Conservation (phyloP, 2,888 invertebrate genomes). For the Oxystoma pomonae region DNA sequence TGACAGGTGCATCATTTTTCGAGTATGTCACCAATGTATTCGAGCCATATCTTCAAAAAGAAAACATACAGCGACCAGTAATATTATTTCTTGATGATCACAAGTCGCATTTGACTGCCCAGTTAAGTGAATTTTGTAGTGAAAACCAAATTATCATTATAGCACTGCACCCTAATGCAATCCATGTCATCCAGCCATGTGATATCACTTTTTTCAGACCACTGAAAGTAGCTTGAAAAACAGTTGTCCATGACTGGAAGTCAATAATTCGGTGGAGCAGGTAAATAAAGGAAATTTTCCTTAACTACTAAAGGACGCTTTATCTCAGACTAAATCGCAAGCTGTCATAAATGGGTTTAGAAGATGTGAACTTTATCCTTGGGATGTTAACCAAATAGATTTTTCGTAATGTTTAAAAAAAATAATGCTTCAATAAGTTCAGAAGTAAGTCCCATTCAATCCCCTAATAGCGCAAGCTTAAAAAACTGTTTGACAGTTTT, state of each 20-base stretch:
- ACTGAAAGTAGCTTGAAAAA: slow-evolving; percentile 18
- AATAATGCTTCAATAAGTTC: background rate
- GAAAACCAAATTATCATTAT: slow-evolving; percentile 17
- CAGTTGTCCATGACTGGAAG: background rate
- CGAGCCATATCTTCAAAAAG: slow-evolving; percentile 10
- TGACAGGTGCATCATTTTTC: slow-evolving; percentile 14
- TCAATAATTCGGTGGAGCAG: slow-evolving; percentile 1
- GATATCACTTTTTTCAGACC: slow-evolving; percentile 18
- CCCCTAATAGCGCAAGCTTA: too few relatives aligned
- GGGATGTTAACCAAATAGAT: slow-evolving; percentile 5
- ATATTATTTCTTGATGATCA: slow-evolving; percentile 17
- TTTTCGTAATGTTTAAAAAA: slow-evolving; percentile 8
- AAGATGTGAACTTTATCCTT: slow-evolving; percentile 10
- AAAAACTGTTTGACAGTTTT: too few relatives aligned
- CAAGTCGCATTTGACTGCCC: slow-evolving; percentile 16
- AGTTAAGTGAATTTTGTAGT: slow-evolving; percentile 19
- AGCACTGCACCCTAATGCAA: slow-evolving; percentile 19
- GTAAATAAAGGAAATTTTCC: slow-evolving; percentile 13
- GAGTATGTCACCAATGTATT: slow-evolving; percentile 22
- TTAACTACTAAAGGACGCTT: slow-evolving; percentile 5
- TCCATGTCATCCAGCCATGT: slow-evolving; percentile 20
- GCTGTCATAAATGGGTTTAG: slow-evolving; percentile 11
- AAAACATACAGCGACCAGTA: background rate
- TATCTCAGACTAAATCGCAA: background rate
- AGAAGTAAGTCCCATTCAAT: too few relatives aligned